These are phyloP conservation scores for Ammospiza caudacuta DNA, from an alignment of 2,113 vertebrate species.

Conservation along the genomic window DNA sequence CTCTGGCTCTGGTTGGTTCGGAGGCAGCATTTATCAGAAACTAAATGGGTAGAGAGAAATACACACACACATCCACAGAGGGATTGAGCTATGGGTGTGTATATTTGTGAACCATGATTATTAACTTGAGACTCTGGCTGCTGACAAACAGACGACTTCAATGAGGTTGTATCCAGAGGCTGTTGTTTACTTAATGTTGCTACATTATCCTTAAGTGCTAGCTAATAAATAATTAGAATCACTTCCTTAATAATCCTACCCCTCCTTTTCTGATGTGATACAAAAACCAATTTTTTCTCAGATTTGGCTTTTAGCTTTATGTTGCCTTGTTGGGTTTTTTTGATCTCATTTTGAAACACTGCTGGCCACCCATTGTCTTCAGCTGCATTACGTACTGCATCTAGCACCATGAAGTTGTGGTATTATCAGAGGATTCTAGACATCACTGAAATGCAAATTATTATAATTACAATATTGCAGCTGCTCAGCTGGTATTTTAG, in stretches of 20 bases:
- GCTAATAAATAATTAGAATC: neutral
- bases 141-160: neutral
- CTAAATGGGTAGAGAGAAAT: neutral
- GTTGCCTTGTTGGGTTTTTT: neutral
- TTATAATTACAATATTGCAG: slow-evolving; percentile 36
- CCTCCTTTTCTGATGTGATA: neutral
- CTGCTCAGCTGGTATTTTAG: neutral
- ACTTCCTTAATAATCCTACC: neutral
- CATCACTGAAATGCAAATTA: slow-evolving; percentile 27
- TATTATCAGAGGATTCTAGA: slow-evolving; percentile 2
- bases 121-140: neutral
- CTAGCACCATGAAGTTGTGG: neutral
- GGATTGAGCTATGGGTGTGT: neutral
- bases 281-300: neutral
- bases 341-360: neutral
- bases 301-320: neutral
- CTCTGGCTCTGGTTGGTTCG: neutral
- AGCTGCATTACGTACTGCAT: neutral
- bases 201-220: neutral
- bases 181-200: accelerated
- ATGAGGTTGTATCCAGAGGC: neutral
- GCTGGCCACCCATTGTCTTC: neutral
- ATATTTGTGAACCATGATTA: neutral
- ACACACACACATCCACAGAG: neutral
- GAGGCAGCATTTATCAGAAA: neutral